A percentile compares a stretch with the other conserved stretches of the same genome.
Evolutionary conservation across 2,888 invertebrate species (phyloP).

Genomic region (Dasysyrphus albostriatus): DNA sequence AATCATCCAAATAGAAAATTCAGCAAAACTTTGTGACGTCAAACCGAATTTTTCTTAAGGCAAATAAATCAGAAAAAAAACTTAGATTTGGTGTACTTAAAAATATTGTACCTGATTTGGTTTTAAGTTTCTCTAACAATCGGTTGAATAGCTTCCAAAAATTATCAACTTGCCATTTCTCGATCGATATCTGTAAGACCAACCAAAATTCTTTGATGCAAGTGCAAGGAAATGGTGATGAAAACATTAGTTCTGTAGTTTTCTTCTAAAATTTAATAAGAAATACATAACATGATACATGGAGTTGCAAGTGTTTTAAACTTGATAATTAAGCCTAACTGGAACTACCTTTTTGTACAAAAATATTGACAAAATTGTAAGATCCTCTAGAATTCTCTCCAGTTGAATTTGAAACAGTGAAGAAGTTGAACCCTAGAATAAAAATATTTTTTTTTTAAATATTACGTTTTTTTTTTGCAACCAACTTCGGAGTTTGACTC

Average conservation of each 20-base stretch:
- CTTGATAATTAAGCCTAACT: background rate
- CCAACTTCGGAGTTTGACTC: constrained; percentile 30
- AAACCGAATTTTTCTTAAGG: constrained; percentile 76
- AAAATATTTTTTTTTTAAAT: background rate
- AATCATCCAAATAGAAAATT: constrained; percentile 84
- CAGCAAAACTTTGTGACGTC: constrained; percentile 77
- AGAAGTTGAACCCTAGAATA: background rate
- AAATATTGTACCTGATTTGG: constrained; percentile 71
- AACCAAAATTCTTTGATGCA: constrained; percentile 87
- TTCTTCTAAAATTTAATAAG: constrained; percentile 79
- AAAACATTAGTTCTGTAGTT: constrained; percentile 83
- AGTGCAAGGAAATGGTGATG: constrained; percentile 85
- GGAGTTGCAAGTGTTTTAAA: background rate
- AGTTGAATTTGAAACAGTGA: constrained; percentile 76
- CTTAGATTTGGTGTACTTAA: background rate
- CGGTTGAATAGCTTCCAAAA: constrained; percentile 85
- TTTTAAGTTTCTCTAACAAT: constrained; percentile 79
- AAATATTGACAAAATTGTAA: constrained; percentile 78
- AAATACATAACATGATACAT: too few relatives aligned
- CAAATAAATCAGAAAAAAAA: background rate
- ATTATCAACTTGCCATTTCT: constrained; percentile 78
- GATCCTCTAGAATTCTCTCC: constrained; percentile 78
- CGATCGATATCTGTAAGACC: constrained; percentile 84
- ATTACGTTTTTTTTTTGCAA: background rate
- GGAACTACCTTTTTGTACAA: constrained; percentile 78